Base-by-base conservation (phyloP, 2,797 vertebrate species). In the Vultur gryphus region DNA sequence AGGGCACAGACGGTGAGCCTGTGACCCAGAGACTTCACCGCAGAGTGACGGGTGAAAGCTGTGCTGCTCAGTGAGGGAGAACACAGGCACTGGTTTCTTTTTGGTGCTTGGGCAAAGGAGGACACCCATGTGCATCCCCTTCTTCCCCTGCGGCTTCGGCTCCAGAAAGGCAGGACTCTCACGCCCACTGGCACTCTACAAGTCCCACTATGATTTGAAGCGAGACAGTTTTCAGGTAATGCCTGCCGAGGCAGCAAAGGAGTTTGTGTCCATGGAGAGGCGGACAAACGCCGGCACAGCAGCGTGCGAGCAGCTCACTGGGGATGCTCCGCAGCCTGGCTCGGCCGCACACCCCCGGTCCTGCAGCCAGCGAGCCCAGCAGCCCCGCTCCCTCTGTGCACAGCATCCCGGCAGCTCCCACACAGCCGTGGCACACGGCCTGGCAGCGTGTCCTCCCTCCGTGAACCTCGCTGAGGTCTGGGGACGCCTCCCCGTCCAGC, bases 381-480 rank as follows among this genome's bases (percentile, higher is more conserved):
- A 35, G 3, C 14, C 12, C 24, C 35, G 15, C 10, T 37, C 17
- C 37, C 28, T 37, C 20, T 20, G n/a, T 6, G 1, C 57, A 9
- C n/a, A 14, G 29, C 4, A 1, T 49, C 37, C 48, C 2, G 1
- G 44, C 76, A 66, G 59, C 51, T 59, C 46, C 59, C 3, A 1
- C 69, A 18, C n/a, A 66, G 65, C 58, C 1, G 0, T 3, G 16
- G 43, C 55, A 77, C 37, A 4, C 0, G 1, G 57, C 71, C 20
- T 6, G 71, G 33, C 65, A 43, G 18, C 2, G 1, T 7, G 10
- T 5, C 17, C n/a, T 49, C 20, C 26, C n/a, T 28, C 44, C 3
- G 0, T 2, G 2, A n/a, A 13, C 28, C 51, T 39, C 11, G 35
- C 19, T 11, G 11, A 24, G n/a, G 18, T 21, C n/a, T 1, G 0